Evolutionary conservation across 1,140 invertebrate species (phyloP).

Genomic region (Drosophila navojoa): DNA sequence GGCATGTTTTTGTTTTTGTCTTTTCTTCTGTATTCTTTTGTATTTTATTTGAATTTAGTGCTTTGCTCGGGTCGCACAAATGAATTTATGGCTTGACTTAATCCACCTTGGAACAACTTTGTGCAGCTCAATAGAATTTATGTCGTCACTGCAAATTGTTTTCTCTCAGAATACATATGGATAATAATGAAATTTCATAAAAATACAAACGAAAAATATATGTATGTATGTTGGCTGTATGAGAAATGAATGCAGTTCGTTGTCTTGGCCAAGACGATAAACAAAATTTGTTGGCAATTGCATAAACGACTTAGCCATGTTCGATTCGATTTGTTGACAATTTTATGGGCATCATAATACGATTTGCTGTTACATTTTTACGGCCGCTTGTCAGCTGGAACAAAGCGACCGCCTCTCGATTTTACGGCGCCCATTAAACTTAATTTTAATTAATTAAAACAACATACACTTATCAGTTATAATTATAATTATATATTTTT

Average conservation of each 20-base stretch:
- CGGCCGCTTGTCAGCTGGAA: conserved; percentile 9
- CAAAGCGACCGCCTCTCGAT: conserved; percentile 34
- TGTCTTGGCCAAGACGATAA: conserved; percentile 32
- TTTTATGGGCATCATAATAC: conserved; percentile 76
- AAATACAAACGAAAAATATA: conserved; percentile 7
- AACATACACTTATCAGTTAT: conserved; percentile 68
- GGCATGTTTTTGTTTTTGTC: background rate
- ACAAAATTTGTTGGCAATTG: conserved; percentile 55
- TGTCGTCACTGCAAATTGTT: too few relatives aligned
- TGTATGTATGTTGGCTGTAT: too few relatives aligned
- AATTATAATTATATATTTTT: conserved; percentile 46
- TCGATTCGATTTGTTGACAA: conserved; percentile 59
- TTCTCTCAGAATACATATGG: too few relatives aligned
- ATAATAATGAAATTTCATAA: background rate
- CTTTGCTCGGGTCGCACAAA: too few relatives aligned
- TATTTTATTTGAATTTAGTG: too few relatives aligned
- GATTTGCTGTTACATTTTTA: conserved; percentile 46
- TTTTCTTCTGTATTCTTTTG: conserved; percentile 22
- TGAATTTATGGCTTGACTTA: too few relatives aligned
- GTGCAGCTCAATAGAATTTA: too few relatives aligned
- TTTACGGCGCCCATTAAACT: conserved; percentile 68
- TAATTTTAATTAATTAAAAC: conserved; percentile 80
- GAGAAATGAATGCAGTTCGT: too few relatives aligned
- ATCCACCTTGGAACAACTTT: too few relatives aligned
- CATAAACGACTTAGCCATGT: conserved; percentile 66